Conservation (phyloP, 2,113 vertebrate genomes). For the Melospiza melodia region DNA sequence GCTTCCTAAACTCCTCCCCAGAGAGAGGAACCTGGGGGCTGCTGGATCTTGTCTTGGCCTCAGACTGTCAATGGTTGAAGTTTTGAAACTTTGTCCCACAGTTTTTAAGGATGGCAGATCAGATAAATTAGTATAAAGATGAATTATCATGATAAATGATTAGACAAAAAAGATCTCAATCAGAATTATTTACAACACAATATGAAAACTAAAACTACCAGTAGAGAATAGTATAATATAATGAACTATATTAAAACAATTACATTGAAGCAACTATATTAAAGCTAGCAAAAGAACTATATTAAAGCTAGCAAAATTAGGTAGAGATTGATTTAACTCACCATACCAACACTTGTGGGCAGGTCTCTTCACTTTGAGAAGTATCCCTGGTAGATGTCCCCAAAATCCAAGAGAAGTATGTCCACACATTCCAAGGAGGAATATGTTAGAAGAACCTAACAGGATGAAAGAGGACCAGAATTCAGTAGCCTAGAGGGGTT, state of each 20-base stretch:
- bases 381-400: too few relatives aligned
- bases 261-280: not conserved
- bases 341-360: not conserved
- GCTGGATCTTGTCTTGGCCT: not conserved
- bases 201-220: not conserved
- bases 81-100: not conserved
- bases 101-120: not conserved
- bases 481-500: not conserved
- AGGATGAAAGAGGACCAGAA: not conserved
- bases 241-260: not conserved
- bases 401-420: not conserved
- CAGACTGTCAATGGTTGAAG: not conserved
- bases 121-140: not conserved
- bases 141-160: not conserved
- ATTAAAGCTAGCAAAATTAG: not conserved
- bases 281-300: not conserved
- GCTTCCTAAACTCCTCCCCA: not conserved
- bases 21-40: not conserved
- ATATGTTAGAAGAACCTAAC: not conserved
- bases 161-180: not conserved
- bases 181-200: not conserved
- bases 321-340: not conserved
- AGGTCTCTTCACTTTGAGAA: not conserved
- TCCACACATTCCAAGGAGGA: not conserved
- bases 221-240: too few relatives aligned